Evolutionary conservation across 2,113 vertebrate genomes (phyloP).

Genomic region (Cacatua alba): DNA sequence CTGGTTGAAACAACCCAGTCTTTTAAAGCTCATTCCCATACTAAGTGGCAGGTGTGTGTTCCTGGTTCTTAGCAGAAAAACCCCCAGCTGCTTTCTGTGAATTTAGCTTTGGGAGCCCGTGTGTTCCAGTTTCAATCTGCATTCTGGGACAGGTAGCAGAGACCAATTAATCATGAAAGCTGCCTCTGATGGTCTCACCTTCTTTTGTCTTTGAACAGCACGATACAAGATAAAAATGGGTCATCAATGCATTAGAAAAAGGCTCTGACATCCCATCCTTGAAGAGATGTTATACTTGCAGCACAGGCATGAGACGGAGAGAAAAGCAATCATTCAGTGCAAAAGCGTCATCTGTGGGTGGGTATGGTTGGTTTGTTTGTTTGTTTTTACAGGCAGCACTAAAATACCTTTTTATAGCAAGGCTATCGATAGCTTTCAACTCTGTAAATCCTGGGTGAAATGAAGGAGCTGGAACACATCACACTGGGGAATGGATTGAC

Average conservation of each 20-base stretch:
- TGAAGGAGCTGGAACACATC: neutral
- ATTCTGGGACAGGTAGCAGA: conserved; percentile 62
- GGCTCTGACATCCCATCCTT: conserved; percentile 17
- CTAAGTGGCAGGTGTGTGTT: neutral
- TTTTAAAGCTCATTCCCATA: neutral
- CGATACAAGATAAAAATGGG: conserved; percentile 54
- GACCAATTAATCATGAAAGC: conserved; percentile 72
- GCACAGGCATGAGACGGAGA: neutral
- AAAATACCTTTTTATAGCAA: neutral
- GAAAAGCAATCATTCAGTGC: neutral
- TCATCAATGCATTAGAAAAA: conserved; percentile 34
- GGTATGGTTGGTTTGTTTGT: neutral
- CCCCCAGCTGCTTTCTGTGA: conserved; percentile 37
- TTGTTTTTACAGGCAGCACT: neutral
- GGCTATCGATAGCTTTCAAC: neutral
- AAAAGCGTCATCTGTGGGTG: neutral
- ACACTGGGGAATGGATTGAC: neutral
- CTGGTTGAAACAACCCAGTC: neutral
- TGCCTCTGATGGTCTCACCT: conserved; percentile 68
- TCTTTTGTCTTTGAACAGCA: conserved; percentile 75
- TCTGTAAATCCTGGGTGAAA: neutral
- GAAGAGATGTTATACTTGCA: neutral
- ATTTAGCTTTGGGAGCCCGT: conserved; percentile 14
- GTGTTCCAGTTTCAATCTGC: conserved; percentile 55
- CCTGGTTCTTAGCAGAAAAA: neutral